A percentile compares a stretch with the other conserved stretches of the same genome.
Conservation (phyloP, 2,113 vertebrate species). For the Carassius carassius region DNA sequence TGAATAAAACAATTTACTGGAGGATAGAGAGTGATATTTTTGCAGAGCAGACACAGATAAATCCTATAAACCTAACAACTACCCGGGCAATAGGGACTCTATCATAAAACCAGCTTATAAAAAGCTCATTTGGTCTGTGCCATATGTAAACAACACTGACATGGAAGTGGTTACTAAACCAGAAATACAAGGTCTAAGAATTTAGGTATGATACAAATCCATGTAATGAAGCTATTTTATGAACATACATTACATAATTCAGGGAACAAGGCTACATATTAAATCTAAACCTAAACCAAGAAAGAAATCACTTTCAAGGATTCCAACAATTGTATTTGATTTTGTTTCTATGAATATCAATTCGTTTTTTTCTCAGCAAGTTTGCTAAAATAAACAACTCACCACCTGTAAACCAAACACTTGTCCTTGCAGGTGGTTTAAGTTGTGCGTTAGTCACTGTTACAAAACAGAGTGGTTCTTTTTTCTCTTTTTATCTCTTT, state of each 20-base stretch:
- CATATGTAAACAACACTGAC: conserved; percentile 68
- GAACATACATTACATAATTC: background rate
- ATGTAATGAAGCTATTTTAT: background rate
- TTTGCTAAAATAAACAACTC: background rate
- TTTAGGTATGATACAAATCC: conserved; percentile 1
- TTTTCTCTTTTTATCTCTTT: background rate
- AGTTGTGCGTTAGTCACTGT: background rate
- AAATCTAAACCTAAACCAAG: background rate
- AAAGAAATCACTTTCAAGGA: background rate
- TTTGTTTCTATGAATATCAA: background rate
- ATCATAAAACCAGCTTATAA: conserved; percentile 67
- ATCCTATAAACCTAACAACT: conserved; percentile 10
- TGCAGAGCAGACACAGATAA: background rate
- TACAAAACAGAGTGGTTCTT: background rate
- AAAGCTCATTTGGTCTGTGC: conserved; percentile 67
- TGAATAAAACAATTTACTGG: conserved; percentile 55
- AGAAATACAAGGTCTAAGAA: conserved; percentile 9
- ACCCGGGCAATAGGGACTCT: conserved; percentile 57
- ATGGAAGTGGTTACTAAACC: conserved; percentile 47
- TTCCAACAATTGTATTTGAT: background rate
- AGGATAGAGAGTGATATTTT: conserved; percentile 26
- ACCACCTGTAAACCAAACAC: background rate
- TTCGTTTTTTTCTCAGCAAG: background rate
- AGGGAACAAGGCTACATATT: background rate
- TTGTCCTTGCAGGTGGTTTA: background rate